Evolutionary conservation across 2,113 vertebrate genomes (phyloP).

Genomic region (Crotophaga sulcirostris): DNA sequence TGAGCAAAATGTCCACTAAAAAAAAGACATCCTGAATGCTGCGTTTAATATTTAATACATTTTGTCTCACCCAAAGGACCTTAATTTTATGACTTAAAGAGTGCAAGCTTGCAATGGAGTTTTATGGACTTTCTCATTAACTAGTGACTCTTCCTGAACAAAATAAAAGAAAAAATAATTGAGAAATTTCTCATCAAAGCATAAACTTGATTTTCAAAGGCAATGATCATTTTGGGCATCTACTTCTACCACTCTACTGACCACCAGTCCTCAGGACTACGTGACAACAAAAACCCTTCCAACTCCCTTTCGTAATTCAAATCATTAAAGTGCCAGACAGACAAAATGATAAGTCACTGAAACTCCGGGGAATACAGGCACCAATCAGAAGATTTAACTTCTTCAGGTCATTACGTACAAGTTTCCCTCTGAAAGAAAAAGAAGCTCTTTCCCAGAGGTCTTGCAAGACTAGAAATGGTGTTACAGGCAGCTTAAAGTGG

Average conservation of each 20-base stretch:
- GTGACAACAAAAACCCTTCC: not conserved
- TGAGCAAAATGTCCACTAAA: not conserved
- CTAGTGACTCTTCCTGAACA: not conserved
- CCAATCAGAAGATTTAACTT: not conserved
- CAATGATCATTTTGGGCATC: not conserved
- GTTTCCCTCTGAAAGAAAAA: not conserved
- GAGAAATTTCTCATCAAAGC: not conserved
- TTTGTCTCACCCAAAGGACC: not conserved
- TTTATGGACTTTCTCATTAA: not conserved
- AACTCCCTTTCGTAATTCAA: not conserved
- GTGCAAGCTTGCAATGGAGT: not conserved
- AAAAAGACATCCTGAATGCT: not conserved
- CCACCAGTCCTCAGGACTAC: not conserved
- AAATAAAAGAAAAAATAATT: not conserved
- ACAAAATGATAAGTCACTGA: not conserved
- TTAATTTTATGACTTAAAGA: slow-evolving; percentile 11
- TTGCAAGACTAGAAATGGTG: not conserved
- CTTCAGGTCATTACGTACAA: not conserved
- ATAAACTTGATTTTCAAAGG: not conserved
- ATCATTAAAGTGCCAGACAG: not conserved
- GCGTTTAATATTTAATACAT: not conserved
- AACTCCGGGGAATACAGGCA: not conserved
- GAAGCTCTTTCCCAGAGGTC: not conserved
- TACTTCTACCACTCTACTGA: not conserved
- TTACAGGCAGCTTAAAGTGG: not conserved